Conservation (phyloP, 2,797 vertebrate species). For the Argentina silus region DNA sequence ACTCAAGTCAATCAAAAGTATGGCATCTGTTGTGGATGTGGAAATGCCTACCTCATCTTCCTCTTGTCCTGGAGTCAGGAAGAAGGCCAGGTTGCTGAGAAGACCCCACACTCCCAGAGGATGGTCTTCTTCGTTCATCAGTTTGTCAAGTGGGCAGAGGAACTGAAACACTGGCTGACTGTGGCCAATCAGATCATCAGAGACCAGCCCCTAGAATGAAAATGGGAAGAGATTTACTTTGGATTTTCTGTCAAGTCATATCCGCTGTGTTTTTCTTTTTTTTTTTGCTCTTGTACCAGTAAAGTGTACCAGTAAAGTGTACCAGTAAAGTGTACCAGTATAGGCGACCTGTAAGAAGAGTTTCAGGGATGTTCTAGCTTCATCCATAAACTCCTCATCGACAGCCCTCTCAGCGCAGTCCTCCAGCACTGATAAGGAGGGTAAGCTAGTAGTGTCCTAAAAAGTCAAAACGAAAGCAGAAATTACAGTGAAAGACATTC, state of each 20-base stretch:
- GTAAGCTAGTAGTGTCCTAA: slow-evolving; percentile 66
- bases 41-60: slow-evolving; percentile 73
- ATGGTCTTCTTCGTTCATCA: slow-evolving; percentile 71
- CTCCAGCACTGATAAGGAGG: slow-evolving; percentile 55
- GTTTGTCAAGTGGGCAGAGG: slow-evolving; percentile 74
- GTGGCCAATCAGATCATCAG: slow-evolving; percentile 62
- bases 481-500: neutral
- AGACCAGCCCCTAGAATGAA: slow-evolving; percentile 68
- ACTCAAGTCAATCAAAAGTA: too few species aligned
- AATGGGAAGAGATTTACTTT: neutral
- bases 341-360: slow-evolving; percentile 72
- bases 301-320: neutral
- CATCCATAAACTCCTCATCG: slow-evolving; percentile 51
- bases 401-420: slow-evolving; percentile 40
- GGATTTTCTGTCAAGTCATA: neutral
- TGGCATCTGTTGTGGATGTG: neutral
- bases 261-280: neutral
- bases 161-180: slow-evolving; percentile 79
- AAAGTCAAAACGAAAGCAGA: neutral
- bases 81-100: slow-evolving; percentile 73
- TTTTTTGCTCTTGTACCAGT: neutral
- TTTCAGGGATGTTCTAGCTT: slow-evolving; percentile 63
- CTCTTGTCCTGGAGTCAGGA: slow-evolving; percentile 74
- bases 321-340: neutral
- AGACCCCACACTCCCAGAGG: slow-evolving; percentile 73